phyloP scores from a whole-genome alignment of 2,113 vertebrate genomes.

The Choloepus hoffmanni region DNA sequence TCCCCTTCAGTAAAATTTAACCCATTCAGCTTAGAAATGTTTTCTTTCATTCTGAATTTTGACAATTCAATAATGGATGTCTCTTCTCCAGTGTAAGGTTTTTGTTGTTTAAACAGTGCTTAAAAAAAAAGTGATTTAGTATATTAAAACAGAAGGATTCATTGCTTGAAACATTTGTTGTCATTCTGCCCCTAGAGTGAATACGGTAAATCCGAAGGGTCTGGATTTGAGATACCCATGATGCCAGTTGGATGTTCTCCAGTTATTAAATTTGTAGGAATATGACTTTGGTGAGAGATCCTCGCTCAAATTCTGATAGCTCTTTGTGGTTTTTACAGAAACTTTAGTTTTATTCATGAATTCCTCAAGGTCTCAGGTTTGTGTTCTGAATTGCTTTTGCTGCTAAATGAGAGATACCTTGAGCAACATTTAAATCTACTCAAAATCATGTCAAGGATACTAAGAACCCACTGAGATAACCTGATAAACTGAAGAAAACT shows the following conservation, averaged over 20 bases:
- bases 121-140: neutral
- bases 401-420: neutral
- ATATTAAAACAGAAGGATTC: neutral
- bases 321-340: neutral
- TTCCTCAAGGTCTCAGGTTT: neutral
- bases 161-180: conserved; percentile 29
- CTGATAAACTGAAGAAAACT: neutral
- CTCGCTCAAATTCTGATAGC: neutral
- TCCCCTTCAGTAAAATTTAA: neutral
- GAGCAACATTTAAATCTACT: neutral
- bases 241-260: neutral
- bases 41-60: neutral
- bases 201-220: neutral
- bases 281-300: conserved; percentile 11
- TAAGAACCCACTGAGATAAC: neutral
- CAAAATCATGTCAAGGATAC: neutral
- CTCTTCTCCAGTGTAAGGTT: neutral
- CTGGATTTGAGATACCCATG: neutral
- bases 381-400: neutral
- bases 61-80: neutral
- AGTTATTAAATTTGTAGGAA: conserved; percentile 10
- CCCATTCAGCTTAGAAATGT: neutral
- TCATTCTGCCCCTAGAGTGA: neutral
- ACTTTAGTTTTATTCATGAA: conserved; percentile 38
- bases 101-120: neutral